Evolutionary conservation across 2,888 invertebrate genomes (phyloP).

Genomic region (Petrolisthes manimaculis): DNA sequence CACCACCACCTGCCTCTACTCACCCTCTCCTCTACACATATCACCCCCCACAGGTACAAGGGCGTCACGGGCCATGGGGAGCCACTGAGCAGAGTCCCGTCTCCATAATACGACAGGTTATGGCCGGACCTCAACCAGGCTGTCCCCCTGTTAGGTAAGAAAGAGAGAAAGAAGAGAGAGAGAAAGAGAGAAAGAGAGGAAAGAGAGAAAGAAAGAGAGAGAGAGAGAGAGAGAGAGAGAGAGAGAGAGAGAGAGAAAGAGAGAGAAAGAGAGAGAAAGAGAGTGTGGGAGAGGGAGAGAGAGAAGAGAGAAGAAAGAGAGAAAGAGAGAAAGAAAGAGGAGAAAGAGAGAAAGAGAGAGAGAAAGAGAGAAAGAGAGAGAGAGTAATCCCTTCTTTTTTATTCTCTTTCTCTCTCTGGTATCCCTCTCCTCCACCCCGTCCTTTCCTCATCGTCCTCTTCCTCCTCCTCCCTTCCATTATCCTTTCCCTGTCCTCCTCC

Average conservation of each 20-base stretch:
- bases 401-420: too few species aligned
- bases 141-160: slow-evolving; percentile 75
- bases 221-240: background rate
- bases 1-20: too few species aligned
- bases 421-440: too few species aligned
- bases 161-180: background rate
- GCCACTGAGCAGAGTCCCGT: slow-evolving; percentile 76
- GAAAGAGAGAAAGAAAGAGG: background rate
- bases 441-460: too few species aligned
- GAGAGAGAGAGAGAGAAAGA: background rate
- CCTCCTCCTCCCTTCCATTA: too few species aligned
- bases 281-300: background rate
- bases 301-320: too few species aligned
- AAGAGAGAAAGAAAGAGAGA: background rate
- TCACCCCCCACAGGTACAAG: slow-evolving; percentile 58
- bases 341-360: slow-evolving; percentile 3
- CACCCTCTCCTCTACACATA: background rate
- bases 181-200: background rate
- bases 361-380: too few species aligned
- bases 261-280: background rate
- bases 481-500: too few species aligned
- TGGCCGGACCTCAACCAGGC: slow-evolving; percentile 72
- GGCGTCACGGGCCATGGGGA: slow-evolving; percentile 70
- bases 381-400: too few species aligned
- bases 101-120: slow-evolving; percentile 77